These are phyloP conservation scores for Drosophila bunnanda DNA, from an alignment of 2,888 invertebrate species.

Conservation along the genomic window DNA sequence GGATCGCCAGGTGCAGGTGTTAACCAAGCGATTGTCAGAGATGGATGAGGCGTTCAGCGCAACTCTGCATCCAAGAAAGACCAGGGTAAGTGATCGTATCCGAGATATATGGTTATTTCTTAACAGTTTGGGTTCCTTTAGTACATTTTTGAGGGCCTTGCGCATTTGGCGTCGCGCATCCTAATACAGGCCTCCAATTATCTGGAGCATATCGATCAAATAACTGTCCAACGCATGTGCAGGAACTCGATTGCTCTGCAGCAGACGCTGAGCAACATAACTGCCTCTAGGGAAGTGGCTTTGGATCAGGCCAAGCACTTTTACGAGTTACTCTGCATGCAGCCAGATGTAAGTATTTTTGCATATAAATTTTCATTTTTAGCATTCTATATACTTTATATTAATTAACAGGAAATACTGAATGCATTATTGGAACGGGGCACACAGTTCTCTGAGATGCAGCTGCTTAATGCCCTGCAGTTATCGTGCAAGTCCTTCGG, in stretches of 20 bases:
- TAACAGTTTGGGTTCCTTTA: slow-evolving; percentile 81
- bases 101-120: background rate
- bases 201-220: slow-evolving; percentile 92
- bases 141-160: slow-evolving; percentile 96
- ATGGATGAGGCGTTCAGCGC: slow-evolving; percentile 92
- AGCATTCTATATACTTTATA: background rate
- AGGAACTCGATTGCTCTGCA: slow-evolving; percentile 93
- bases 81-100: slow-evolving; percentile 86
- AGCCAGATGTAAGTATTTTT: slow-evolving; percentile 89
- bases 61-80: slow-evolving; percentile 91
- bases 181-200: slow-evolving; percentile 92
- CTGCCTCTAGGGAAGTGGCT: slow-evolving; percentile 91
- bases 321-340: slow-evolving; percentile 92
- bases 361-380: slow-evolving; percentile 1
- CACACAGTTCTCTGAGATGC: slow-evolving; percentile 93
- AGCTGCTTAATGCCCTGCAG: slow-evolving; percentile 94
- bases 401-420: slow-evolving; percentile 89
- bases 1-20: slow-evolving; percentile 90
- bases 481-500: slow-evolving; percentile 89
- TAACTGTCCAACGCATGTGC: slow-evolving; percentile 93
- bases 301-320: slow-evolving; percentile 95
- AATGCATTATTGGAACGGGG: slow-evolving; percentile 93
- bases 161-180: slow-evolving; percentile 91
- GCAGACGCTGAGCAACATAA: slow-evolving; percentile 93
- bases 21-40: slow-evolving; percentile 91